A percentile compares a stretch with the other conserved stretches of the same genome.
Conservation (phyloP, 2,113 vertebrate genomes). For the Apaloderma vittatum region DNA sequence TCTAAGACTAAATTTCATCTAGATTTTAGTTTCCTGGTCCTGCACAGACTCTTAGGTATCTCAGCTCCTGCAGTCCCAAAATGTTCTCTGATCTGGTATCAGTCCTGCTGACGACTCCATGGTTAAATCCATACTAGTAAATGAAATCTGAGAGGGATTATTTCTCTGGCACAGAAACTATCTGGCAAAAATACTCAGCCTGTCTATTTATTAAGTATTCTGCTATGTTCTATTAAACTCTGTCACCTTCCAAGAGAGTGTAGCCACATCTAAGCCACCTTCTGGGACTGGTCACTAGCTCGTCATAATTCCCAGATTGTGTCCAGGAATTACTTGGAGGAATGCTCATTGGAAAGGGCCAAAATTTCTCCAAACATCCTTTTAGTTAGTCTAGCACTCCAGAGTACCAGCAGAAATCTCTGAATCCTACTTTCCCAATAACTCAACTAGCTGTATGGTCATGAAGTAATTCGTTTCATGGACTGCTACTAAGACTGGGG, state of each 20-base stretch:
- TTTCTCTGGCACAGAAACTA: not conserved
- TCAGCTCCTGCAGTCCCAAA: not conserved
- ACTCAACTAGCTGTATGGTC: not conserved
- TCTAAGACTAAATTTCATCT: not conserved
- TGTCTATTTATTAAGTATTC: not conserved
- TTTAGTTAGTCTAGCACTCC: not conserved
- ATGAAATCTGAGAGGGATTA: not conserved
- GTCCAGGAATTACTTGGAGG: not conserved
- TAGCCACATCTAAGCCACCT: not conserved
- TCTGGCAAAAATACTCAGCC: not conserved
- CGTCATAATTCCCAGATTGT: not conserved
- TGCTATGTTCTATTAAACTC: not conserved
- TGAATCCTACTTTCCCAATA: not conserved
- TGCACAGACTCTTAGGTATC: not conserved
- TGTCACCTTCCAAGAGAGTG: not conserved
- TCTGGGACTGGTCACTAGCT: not conserved
- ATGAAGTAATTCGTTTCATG: not conserved
- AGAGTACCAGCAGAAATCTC: not conserved
- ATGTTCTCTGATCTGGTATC: not conserved
- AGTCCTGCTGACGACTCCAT: not conserved
- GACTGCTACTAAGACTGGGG: not conserved
- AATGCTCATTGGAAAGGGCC: not conserved
- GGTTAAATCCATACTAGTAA: not conserved
- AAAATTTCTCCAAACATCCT: not conserved
- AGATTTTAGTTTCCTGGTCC: not conserved